A percentile compares a stretch with the other conserved stretches of the same genome.
Conservation (phyloP, 1,140 invertebrate species). For the Ostrea denselamellosa region DNA sequence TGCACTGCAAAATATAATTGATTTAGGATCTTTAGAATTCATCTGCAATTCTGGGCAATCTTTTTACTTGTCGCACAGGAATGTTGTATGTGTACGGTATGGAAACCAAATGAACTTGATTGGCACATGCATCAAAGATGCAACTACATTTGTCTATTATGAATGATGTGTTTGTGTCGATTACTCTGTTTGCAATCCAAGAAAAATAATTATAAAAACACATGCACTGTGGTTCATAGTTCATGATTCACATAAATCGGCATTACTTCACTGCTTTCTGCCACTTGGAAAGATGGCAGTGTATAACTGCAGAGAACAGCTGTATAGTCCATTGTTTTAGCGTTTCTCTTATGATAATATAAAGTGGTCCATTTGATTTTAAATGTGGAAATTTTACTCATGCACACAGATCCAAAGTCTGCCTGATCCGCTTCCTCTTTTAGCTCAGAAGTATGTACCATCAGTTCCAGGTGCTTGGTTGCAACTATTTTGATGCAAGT, state of each 20-base stretch:
- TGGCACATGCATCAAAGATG: conserved; percentile 24
- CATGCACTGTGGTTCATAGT: conserved; percentile 12
- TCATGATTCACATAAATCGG: neutral
- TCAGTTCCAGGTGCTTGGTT: neutral
- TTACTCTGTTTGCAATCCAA: conserved; percentile 28
- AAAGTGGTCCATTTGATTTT: neutral
- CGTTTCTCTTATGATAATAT: neutral
- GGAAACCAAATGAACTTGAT: conserved; percentile 36
- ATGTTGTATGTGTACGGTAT: neutral
- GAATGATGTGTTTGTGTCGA: conserved; percentile 24
- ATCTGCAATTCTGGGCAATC: neutral
- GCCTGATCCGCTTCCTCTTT: neutral
- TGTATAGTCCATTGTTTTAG: neutral
- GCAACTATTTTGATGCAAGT: neutral
- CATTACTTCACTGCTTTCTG: neutral
- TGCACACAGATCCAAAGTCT: neutral
- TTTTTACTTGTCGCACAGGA: neutral
- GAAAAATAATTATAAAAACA: conserved; percentile 37
- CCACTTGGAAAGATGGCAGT: neutral
- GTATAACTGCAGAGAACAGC: neutral
- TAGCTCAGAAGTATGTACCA: neutral
- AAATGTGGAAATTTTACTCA: neutral
- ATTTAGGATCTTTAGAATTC: neutral
- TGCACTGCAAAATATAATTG: neutral
- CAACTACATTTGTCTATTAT: conserved; percentile 8